These are phyloP conservation scores for Orius insidiosus DNA, from an alignment of 1,140 invertebrate species.

Conservation along the genomic window DNA sequence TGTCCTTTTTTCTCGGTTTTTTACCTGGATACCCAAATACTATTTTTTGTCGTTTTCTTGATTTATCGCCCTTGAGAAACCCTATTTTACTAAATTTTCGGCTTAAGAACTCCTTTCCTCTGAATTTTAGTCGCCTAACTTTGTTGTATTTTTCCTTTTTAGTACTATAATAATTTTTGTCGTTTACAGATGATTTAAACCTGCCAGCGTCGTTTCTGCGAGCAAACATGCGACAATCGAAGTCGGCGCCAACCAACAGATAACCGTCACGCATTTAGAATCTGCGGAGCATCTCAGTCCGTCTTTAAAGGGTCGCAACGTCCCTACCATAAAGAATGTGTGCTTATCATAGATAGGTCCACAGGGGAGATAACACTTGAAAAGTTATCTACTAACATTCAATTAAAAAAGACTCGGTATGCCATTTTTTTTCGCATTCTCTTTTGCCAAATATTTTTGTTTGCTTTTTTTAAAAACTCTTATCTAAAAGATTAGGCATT, in stretches of 20 bases:
- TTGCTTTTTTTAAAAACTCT: background rate
- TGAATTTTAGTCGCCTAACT: background rate
- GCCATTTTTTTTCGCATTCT: background rate
- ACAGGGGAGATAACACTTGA: conserved; percentile 88
- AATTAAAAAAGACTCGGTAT: conserved; percentile 82
- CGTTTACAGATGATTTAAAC: conserved; percentile 86
- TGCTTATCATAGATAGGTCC: conserved; percentile 77
- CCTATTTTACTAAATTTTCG: too few species aligned
- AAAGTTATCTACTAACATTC: conserved; percentile 74
- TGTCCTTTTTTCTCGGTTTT: background rate
- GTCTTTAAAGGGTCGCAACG: conserved; percentile 86
- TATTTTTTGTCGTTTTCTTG: too few species aligned
- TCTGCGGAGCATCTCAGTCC: conserved; percentile 61
- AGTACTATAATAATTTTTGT: conserved; percentile 12
- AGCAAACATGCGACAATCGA: conserved; percentile 77
- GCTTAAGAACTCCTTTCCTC: too few species aligned
- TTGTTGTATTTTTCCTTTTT: conserved; percentile 1
- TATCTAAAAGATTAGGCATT: background rate
- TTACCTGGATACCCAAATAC: too few species aligned
- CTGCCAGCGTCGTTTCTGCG: conserved; percentile 75
- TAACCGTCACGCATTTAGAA: conserved; percentile 83
- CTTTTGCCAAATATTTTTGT: background rate
- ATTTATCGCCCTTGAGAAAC: too few species aligned
- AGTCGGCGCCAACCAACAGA: conserved; percentile 70
- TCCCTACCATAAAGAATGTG: conserved; percentile 83